A percentile compares a stretch with the other conserved stretches of the same genome.
Conservation (phyloP, 2,888 invertebrate species). For the Oxyteleia sp. region DNA sequence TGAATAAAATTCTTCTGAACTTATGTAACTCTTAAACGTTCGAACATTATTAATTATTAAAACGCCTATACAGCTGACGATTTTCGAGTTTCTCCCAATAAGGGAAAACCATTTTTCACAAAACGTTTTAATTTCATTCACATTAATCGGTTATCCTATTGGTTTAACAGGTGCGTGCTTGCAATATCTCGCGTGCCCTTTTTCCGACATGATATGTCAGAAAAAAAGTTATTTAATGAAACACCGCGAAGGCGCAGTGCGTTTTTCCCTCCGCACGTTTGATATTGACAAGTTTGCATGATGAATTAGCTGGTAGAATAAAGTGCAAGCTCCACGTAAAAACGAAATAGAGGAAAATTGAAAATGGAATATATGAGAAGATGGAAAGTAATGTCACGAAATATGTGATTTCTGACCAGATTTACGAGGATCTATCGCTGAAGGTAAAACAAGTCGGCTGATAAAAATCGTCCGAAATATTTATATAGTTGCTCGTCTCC, state of each 20-base stretch:
- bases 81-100: constrained; percentile 9
- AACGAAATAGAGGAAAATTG: constrained; percentile 32
- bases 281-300: constrained; percentile 52
- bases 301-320: constrained; percentile 37
- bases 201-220: background rate
- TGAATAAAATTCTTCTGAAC: too few species aligned
- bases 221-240: constrained; percentile 35
- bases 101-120: constrained; percentile 38
- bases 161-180: constrained; percentile 24
- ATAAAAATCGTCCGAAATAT: constrained; percentile 28
- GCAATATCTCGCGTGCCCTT: constrained; percentile 18
- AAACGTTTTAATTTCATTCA: constrained; percentile 37
- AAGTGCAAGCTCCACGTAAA: constrained; percentile 38
- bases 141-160: constrained; percentile 33
- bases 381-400: constrained; percentile 23
- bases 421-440: constrained; percentile 29
- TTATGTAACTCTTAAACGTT: too few species aligned
- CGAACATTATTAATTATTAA: too few species aligned
- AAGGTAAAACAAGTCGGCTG: constrained; percentile 21
- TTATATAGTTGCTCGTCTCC: background rate
- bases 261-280: constrained; percentile 23
- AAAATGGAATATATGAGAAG: constrained; percentile 42
- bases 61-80: too few species aligned
- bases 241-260: background rate
- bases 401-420: constrained; percentile 27